These are phyloP conservation scores for Sylvilagus bachmani DNA, from an alignment of 2,113 vertebrate species.

Conservation along the genomic window DNA sequence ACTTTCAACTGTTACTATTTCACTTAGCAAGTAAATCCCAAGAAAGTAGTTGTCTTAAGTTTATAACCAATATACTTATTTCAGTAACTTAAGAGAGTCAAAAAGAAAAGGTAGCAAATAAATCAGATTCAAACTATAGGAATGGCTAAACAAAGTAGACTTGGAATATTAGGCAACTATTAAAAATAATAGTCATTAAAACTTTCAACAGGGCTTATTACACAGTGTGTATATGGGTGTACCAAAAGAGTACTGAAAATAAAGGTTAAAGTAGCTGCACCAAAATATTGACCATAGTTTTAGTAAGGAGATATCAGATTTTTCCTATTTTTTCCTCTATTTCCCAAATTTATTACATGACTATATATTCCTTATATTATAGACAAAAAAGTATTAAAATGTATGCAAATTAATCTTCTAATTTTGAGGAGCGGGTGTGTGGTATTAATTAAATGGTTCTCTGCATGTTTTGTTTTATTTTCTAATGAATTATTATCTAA, in stretches of 20 bases:
- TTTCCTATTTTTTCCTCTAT: background rate
- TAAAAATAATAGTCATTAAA: conserved; percentile 38
- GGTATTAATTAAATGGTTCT: conserved; percentile 30
- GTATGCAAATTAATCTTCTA: conserved; percentile 14
- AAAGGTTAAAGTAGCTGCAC: conserved; percentile 19
- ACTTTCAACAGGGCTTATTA: background rate
- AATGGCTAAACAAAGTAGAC: background rate
- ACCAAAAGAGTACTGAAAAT: conserved; percentile 27
- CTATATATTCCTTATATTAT: background rate
- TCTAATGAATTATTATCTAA: too few species aligned
- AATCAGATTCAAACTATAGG: conserved; percentile 9
- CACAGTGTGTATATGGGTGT: background rate
- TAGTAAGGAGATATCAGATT: background rate
- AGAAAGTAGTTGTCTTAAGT: background rate
- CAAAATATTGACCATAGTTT: conserved; percentile 27
- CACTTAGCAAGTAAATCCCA: background rate
- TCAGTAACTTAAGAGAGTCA: background rate
- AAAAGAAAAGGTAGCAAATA: background rate
- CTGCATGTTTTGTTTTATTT: background rate
- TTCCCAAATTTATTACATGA: conserved; percentile 33
- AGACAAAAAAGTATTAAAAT: conserved; percentile 51
- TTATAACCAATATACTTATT: background rate
- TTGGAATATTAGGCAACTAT: conserved; percentile 1
- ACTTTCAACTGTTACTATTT: background rate
- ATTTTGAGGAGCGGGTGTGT: background rate